Conservation (phyloP, 2,888 invertebrate genomes). For the Tigriopus californicus region DNA sequence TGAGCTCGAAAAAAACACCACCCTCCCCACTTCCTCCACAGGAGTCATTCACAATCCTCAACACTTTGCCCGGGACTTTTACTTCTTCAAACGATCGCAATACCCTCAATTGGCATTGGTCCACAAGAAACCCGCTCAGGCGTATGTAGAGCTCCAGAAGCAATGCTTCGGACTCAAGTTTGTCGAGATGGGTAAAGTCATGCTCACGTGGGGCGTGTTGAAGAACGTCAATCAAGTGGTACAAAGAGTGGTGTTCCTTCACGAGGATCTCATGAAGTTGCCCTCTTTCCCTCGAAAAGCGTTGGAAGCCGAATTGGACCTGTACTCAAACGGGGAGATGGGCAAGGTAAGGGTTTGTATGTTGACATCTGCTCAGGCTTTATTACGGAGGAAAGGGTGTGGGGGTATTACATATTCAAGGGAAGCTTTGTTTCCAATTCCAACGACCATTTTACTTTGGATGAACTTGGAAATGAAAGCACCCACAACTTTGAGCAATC, state of each 20-base stretch:
- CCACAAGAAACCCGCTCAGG: conserved; percentile 72
- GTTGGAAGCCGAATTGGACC: conserved; percentile 80
- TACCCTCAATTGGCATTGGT: conserved; percentile 90
- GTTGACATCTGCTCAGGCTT: not conserved
- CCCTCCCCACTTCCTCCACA: conserved; percentile 27
- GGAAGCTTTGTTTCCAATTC: not conserved
- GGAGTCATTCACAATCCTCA: conserved; percentile 91
- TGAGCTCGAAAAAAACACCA: not conserved
- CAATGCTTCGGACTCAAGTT: conserved; percentile 83
- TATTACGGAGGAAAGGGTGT: not conserved
- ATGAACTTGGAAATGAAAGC: not conserved
- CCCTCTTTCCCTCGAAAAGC: conserved; percentile 97
- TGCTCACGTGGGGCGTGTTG: conserved; percentile 72
- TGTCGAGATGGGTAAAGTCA: conserved; percentile 72
- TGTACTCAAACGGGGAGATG: conserved; percentile 70
- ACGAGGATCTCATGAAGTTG: conserved; percentile 94
- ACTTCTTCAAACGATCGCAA: conserved; percentile 87
- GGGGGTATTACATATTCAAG: not conserved
- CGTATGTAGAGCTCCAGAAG: conserved; percentile 67
- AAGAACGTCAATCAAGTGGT: conserved; percentile 73
- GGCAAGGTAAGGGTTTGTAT: conserved; percentile 58
- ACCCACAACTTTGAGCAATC: not conserved
- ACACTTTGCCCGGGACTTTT: conserved; percentile 85
- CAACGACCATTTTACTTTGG: not conserved
- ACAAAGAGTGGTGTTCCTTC: conserved; percentile 89